Conservation (phyloP, 2,797 vertebrate species). For the Acanthurus leucopareius region DNA sequence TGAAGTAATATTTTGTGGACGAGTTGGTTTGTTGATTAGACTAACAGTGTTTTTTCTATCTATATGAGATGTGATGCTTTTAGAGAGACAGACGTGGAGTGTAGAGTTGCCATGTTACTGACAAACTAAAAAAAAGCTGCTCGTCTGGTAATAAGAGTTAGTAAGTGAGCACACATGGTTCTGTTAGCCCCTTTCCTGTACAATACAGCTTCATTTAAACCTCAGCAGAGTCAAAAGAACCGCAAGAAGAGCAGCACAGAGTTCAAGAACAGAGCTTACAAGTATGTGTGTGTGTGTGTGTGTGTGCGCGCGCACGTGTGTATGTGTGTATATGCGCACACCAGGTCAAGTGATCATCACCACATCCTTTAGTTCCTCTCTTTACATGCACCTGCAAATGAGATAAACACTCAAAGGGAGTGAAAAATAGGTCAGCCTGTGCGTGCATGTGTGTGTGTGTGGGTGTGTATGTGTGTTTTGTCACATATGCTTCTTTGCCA, state of each 20-base stretch:
- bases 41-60: too few relatives aligned
- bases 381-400: neutral
- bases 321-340: neutral
- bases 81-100: neutral
- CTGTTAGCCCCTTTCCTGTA: constrained; percentile 30
- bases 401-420: constrained; percentile 27
- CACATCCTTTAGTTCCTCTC: constrained; percentile 36
- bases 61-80: too few relatives aligned
- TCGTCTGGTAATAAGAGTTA: neutral
- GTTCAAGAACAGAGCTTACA: neutral
- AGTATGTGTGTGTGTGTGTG: neutral
- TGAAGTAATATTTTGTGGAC: too few relatives aligned
- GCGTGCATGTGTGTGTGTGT: neutral
- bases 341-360: constrained; percentile 13
- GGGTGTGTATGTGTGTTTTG: neutral
- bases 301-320: neutral
- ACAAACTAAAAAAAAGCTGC: neutral
- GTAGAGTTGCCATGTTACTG: neutral
- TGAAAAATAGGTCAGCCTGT: constrained; percentile 44
- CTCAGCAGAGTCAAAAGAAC: constrained; percentile 19
- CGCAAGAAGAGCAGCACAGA: constrained; percentile 5
- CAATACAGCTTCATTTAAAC: constrained; percentile 12
- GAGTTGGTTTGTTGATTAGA: too few relatives aligned
- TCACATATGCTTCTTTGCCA: constrained; percentile 44
- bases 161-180: neutral